Conservation (phyloP, 2,888 invertebrate genomes). For the Poecilobothrus nobilitatus region DNA sequence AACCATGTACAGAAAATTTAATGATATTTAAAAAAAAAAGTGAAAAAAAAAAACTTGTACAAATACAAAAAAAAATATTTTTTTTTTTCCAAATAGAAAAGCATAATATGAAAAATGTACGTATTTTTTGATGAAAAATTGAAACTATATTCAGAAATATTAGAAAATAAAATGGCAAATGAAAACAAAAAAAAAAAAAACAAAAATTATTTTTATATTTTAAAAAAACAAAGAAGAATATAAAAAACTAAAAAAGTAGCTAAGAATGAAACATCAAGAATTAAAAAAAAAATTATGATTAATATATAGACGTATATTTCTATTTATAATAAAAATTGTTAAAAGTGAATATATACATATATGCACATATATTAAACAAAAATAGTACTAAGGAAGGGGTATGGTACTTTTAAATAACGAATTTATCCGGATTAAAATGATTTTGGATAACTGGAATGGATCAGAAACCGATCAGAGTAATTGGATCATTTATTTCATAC, state of each 20-base stretch:
- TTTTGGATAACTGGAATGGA: too few species aligned
- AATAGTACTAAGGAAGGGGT: too few species aligned
- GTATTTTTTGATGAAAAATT: neutral
- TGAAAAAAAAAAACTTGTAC: neutral
- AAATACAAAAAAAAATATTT: neutral
- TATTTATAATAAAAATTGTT: too few species aligned
- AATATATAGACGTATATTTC: too few species aligned
- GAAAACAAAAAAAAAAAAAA: neutral
- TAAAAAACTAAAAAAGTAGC: neutral
- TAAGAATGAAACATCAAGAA: neutral
- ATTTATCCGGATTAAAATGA: too few species aligned
- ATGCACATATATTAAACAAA: too few species aligned
- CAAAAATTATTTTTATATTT: neutral
- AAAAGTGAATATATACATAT: too few species aligned
- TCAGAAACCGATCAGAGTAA: too few species aligned
- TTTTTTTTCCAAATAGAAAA: neutral
- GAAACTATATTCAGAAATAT: neutral
- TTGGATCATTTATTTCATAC: too few species aligned
- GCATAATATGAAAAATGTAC: neutral
- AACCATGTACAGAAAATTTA: neutral
- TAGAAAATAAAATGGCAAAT: neutral
- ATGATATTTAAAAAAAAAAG: constrained; percentile 4
- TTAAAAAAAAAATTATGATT: neutral
- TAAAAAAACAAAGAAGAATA: neutral
- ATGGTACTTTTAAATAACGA: too few species aligned